These are phyloP conservation scores for Plusia festucae DNA, from an alignment of 2,888 invertebrate genomes.

Conservation along the genomic window DNA sequence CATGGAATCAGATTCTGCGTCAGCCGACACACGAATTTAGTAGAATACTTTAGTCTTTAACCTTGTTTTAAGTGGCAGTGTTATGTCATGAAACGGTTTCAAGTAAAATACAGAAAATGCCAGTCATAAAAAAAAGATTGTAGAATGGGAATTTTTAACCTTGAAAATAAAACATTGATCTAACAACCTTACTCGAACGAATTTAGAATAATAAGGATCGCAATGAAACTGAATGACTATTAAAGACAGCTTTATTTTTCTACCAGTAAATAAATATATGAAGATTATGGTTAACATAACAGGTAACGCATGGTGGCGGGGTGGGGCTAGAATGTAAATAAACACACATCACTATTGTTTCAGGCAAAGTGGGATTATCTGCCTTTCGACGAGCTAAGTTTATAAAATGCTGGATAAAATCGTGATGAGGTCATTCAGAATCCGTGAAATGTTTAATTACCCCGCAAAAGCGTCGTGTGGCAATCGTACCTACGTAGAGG, in stretches of 20 bases:
- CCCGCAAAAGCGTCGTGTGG: slow-evolving; percentile 38
- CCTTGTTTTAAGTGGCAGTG: slow-evolving; percentile 55
- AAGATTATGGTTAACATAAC: not conserved
- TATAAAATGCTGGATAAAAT: slow-evolving; percentile 32
- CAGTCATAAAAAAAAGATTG: not conserved
- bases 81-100: slow-evolving; percentile 47
- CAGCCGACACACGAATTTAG: slow-evolving; percentile 48
- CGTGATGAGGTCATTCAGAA: slow-evolving; percentile 44
- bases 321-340: slow-evolving; percentile 20
- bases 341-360: slow-evolving; percentile 27
- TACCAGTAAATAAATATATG: not conserved
- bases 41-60: slow-evolving; percentile 41
- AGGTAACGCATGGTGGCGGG: not conserved
- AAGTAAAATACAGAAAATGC: slow-evolving; percentile 30
- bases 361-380: slow-evolving; percentile 13
- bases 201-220: slow-evolving; percentile 4
- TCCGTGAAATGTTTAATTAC: slow-evolving; percentile 57
- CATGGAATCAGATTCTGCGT: slow-evolving; percentile 56
- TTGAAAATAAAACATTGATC: slow-evolving; percentile 1
- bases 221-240: not conserved
- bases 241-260: not conserved
- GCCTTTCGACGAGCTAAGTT: slow-evolving; percentile 22
- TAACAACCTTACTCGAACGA: slow-evolving; percentile 2
- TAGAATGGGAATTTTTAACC: slow-evolving; percentile 4
- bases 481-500: slow-evolving; percentile 27